Evolutionary conservation across 2,888 invertebrate species (phyloP).

Genomic region (Craniophora ligustri): DNA sequence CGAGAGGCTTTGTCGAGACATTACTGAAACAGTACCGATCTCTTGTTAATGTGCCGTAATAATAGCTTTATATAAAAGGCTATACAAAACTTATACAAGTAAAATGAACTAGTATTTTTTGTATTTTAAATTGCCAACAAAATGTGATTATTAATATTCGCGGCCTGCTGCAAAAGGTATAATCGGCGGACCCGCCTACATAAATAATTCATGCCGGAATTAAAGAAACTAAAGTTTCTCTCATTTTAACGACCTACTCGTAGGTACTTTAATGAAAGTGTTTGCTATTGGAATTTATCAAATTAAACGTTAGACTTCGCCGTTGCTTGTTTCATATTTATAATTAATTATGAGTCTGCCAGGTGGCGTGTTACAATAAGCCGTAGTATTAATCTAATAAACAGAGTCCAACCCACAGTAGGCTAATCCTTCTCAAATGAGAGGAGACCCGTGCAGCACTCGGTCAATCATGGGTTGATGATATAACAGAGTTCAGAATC

Average conservation of each 20-base stretch:
- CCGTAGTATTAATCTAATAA: too few relatives aligned
- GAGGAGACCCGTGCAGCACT: too few relatives aligned
- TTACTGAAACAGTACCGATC: constrained; percentile 3
- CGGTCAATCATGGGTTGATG: too few relatives aligned
- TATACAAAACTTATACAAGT: constrained; percentile 24
- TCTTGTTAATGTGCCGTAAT: constrained; percentile 9
- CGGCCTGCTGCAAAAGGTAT: constrained; percentile 49
- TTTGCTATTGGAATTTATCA: constrained; percentile 61
- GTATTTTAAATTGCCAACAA: constrained; percentile 34
- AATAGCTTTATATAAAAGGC: constrained; percentile 26
- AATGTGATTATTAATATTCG: constrained; percentile 57
- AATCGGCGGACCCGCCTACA: constrained; percentile 56
- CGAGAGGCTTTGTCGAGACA: constrained; percentile 2
- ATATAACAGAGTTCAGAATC: too few relatives aligned
- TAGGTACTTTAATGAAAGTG: constrained; percentile 61
- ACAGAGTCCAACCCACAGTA: too few relatives aligned
- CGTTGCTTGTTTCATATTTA: constrained; percentile 31
- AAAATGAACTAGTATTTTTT: constrained; percentile 37
- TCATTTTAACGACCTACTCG: constrained; percentile 57
- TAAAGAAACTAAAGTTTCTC: constrained; percentile 66
- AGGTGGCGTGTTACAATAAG: background rate
- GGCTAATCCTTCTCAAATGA: too few relatives aligned
- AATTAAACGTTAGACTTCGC: constrained; percentile 29
- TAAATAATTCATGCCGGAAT: constrained; percentile 68
- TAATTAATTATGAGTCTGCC: constrained; percentile 1